Conservation (phyloP, 2,888 invertebrate genomes). For the Ennomos erosarius region DNA sequence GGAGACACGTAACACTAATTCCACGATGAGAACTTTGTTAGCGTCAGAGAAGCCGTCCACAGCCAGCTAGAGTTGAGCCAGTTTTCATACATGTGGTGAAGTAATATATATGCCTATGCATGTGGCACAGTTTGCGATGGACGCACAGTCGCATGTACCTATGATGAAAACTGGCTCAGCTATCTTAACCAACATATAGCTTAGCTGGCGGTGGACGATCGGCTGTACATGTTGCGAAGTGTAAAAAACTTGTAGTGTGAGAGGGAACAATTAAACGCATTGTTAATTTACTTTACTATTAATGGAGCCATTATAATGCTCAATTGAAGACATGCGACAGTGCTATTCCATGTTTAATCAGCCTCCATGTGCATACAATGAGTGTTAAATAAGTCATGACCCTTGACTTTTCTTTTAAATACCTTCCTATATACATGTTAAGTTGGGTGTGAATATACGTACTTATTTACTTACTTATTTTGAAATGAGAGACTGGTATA, state of each 20-base stretch:
- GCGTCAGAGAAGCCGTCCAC: too few species aligned
- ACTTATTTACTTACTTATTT: not conserved
- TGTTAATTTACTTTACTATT: conserved; percentile 21
- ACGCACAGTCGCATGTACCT: too few species aligned
- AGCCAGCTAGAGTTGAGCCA: too few species aligned
- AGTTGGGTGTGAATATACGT: not conserved
- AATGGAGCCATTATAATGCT: conserved; percentile 34
- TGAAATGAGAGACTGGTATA: not conserved
- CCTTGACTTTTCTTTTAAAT: conserved; percentile 11
- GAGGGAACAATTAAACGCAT: conserved; percentile 36
- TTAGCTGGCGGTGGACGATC: too few species aligned
- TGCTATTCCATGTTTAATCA: conserved; percentile 8
- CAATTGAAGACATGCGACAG: conserved; percentile 33
- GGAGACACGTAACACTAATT: too few species aligned
- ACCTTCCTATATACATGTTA: not conserved
- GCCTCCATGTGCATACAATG: conserved; percentile 20
- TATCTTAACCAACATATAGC: too few species aligned
- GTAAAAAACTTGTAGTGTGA: conserved; percentile 28
- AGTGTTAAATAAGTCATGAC: conserved; percentile 5
- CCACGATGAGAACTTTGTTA: too few species aligned
- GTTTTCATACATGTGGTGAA: too few species aligned
- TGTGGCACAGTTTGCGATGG: too few species aligned
- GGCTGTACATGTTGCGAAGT: conserved; percentile 26
- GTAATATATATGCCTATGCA: too few species aligned
- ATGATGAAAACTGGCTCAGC: too few species aligned